Evolutionary conservation across 2,888 invertebrate species (phyloP).

Genomic region (Drepanosiphum platanoidis): DNA sequence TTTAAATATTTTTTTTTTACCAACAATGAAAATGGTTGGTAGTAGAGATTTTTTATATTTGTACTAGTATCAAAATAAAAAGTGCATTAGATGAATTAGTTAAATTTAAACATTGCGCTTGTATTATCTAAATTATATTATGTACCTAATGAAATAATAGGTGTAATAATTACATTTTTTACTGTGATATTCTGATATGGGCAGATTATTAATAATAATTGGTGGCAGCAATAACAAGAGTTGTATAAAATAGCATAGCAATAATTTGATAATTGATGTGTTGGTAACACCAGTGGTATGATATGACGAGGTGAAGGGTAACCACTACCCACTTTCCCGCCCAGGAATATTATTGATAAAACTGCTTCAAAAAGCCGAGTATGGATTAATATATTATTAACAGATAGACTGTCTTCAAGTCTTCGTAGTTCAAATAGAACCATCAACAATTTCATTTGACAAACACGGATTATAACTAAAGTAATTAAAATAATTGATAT

Average conservation of each 20-base stretch:
- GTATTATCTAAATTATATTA: not conserved
- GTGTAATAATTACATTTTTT: too few species aligned
- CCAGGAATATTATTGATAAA: constrained; percentile 49
- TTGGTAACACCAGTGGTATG: constrained; percentile 27
- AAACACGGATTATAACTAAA: not conserved
- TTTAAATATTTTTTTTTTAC: not conserved
- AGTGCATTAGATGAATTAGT: not conserved
- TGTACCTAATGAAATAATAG: not conserved
- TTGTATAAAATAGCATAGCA: not conserved
- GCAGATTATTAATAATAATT: not conserved
- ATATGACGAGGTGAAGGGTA: not conserved
- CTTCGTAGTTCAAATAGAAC: not conserved
- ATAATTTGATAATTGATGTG: not conserved
- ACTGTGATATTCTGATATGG: not conserved
- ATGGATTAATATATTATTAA: not conserved
- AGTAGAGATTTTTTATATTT: constrained; percentile 8
- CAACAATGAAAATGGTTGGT: not conserved
- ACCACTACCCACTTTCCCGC: constrained; percentile 36
- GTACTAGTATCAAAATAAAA: not conserved
- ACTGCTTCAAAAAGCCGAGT: constrained; percentile 36
- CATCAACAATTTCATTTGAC: not conserved
- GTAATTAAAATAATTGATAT: constrained; percentile 14
- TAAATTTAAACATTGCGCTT: not conserved
- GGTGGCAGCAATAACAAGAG: not conserved
- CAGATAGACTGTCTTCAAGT: too few species aligned